Evolutionary conservation across 1,140 invertebrate genomes (phyloP), one percentile per base, ranked within the genome.

Genomic region (Leucophenga varia): DNA sequence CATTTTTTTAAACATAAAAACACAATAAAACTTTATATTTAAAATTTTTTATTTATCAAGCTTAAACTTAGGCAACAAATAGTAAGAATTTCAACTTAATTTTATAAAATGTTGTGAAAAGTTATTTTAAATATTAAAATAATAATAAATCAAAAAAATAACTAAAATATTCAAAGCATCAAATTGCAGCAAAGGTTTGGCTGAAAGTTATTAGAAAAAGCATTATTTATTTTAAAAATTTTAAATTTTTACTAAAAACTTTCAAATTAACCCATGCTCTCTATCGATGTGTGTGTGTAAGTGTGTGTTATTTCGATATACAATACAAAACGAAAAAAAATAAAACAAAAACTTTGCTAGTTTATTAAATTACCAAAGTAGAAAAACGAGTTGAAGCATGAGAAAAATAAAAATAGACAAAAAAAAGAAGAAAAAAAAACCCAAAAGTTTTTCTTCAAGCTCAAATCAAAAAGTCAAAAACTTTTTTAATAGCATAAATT

Each of bases 311-410:
- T 9, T 35, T 50, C 18, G 16, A 16, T 32, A 21, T 32, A 16
- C 4, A 14, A 14, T 36, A 19, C 31, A 20, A 28, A 39, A 36
- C 28, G 46, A 44, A 40, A 48, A 37, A 41, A 52, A 48, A 54
- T 43, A 52, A 47, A 51, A 51, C 48, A 35, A 51, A 47, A 43
- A 18, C 43, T 20, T 22, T 45, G 35, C 48, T 47, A 55, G 57
- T 64, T 65, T 61, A 61, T 64, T 50, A 61, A 65, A 65, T 61
- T 59, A 61, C 47, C 16, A 28, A 34, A 34, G 43, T 42, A 53
- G 52, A 43, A 45, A 47, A 46, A 10, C 43, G 32, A 37, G 25
- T 21, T 14, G 13, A 44, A 19, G 14, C 20, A 17, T 43, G 53
- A 16, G 47, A 35, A 52, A 43, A 43, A 21, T 32, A 42, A 10